Base-by-base conservation (phyloP, 1,140 invertebrate species). In the Cherax quadricarinatus region DNA sequence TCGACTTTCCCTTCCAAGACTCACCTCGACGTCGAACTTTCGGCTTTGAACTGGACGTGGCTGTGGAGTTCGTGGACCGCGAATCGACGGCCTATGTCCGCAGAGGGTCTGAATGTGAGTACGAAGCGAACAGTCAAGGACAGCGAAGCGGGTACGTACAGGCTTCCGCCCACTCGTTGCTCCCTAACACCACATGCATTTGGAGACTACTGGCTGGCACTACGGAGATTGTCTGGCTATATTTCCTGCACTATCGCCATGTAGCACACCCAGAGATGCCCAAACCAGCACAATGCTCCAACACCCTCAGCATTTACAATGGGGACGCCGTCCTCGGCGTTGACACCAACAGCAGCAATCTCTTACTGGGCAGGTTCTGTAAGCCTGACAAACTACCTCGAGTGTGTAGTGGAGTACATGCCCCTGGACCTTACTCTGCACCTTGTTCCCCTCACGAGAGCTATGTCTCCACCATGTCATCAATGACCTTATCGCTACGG, bases 11-110 rank as follows among this genome's bases (percentile, higher is more conserved):
- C 95, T 96, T 92, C 80, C 94, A 94, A 75, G 93, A 93, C 87
- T 93, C 93, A 6, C 93, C 93, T 10, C 85, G 93, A 21, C 85
- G 93, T 9, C 82, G 91, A 30, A 93, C 96, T 41, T 96, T 97
- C 94, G 98, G 98, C 86, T 98, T 98, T 95, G 98, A 98, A 94
- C 95, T 98, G 73, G 97, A 98, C 96, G 97, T 98, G 93, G 97
- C 97, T 95, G 97, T 97, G 94, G 95, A 94, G 89, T 94, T 98
- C 96, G 97, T 94, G n/a, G 93, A 93, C 24, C 85, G 85, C 9
- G 91, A 93, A 62, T 92, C 91, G 7, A 93, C 93, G 24, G 93
- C 93, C 0, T 93, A 93, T 51, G 88, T 93, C 10, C 81, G 91
- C 41, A 41, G 83, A 24, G 88, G 86, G 7, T 62, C 78, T 49